These are phyloP conservation scores for Sitta carolinensis DNA, from an alignment of 2,797 vertebrate species.

Conservation along the genomic window DNA sequence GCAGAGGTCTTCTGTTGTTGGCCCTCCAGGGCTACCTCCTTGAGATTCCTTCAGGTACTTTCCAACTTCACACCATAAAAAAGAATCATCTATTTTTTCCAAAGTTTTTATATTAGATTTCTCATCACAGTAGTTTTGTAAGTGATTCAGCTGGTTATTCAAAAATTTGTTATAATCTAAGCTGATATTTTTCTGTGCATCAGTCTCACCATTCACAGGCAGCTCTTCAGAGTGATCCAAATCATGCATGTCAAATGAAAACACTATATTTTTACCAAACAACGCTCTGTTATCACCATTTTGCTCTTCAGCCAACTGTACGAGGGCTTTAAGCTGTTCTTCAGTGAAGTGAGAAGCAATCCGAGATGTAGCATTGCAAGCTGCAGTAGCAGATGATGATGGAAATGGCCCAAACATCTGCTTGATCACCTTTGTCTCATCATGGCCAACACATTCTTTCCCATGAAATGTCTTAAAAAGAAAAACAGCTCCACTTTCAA, in stretches of 20 bases:
- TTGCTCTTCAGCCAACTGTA: slow-evolving; percentile 76
- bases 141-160: slow-evolving; percentile 79
- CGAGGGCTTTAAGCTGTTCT: slow-evolving; percentile 81
- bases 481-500: slow-evolving; percentile 91
- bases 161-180: slow-evolving; percentile 88
- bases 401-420: slow-evolving; percentile 97
- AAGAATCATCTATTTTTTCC: slow-evolving; percentile 76
- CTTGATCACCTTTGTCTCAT: slow-evolving; percentile 90
- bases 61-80: slow-evolving; percentile 89
- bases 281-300: slow-evolving; percentile 51
- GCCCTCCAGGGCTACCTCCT: slow-evolving; percentile 82
- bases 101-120: slow-evolving; percentile 44
- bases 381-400: slow-evolving; percentile 84
- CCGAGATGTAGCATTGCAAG: slow-evolving; percentile 80
- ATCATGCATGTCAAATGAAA: slow-evolving; percentile 90
- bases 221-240: slow-evolving; percentile 85
- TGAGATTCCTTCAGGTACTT: slow-evolving; percentile 83
- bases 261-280: slow-evolving; percentile 89
- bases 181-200: slow-evolving; percentile 69
- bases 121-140: slow-evolving; percentile 63
- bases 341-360: slow-evolving; percentile 82
- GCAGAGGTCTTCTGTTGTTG: slow-evolving; percentile 91
- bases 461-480: slow-evolving; percentile 90
- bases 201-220: slow-evolving; percentile 73
- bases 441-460: slow-evolving; percentile 86